Percentiles rank a stretch among this genome's conserved stretches.
Conservation (phyloP, 2,113 vertebrate species). For the Ailuropoda melanoleuca region DNA sequence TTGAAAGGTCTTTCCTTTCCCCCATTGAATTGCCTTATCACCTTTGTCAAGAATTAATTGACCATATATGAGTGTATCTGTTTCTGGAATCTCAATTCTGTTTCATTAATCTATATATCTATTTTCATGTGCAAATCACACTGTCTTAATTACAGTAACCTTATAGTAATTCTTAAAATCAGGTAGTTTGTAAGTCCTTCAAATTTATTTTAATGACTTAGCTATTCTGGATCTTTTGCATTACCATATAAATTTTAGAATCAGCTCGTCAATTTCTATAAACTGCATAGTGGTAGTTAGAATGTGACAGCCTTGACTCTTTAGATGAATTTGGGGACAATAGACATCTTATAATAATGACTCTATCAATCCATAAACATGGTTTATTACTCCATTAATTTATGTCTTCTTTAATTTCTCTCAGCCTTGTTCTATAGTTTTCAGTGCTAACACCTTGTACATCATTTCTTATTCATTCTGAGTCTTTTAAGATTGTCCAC, state of each 20-base stretch:
- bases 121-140: neutral
- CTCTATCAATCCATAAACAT: neutral
- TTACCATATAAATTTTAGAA: neutral
- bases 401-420: conserved; percentile 15
- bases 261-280: neutral
- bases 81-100: neutral
- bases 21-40: neutral
- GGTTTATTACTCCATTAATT: neutral
- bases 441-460: neutral
- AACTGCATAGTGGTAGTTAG: neutral
- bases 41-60: conserved; percentile 26
- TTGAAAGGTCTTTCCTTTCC: neutral
- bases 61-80: neutral
- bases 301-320: neutral
- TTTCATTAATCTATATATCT: neutral
- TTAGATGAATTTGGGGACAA: neutral
- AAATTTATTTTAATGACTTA: conserved; percentile 30
- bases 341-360: neutral
- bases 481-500: neutral
- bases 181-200: neutral
- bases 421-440: neutral
- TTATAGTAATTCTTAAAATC: neutral
- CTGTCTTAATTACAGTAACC: neutral
- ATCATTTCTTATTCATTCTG: neutral
- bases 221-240: neutral